Percentiles rank a stretch among this genome's conserved stretches.
Conservation (phyloP, 2,888 invertebrate genomes). For the Orchesella flavescens region DNA sequence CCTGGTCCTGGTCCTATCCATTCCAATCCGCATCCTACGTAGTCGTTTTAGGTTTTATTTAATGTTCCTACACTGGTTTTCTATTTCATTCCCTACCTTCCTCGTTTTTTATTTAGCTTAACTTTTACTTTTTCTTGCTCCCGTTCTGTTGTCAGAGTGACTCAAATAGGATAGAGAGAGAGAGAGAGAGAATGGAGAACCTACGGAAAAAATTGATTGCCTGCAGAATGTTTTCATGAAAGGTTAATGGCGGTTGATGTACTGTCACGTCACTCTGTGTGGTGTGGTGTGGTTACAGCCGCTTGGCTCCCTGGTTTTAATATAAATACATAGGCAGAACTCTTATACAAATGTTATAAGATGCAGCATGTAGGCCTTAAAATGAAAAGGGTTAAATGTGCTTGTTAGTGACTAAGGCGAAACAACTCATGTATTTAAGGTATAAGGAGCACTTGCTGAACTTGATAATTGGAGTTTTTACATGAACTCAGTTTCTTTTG, state of each 20-base stretch:
- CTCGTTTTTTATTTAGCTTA: neutral
- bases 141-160: neutral
- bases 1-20: neutral
- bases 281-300: conserved; percentile 56
- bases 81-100: conserved; percentile 20
- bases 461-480: too few relatives aligned
- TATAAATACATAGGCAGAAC: neutral
- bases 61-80: conserved; percentile 23
- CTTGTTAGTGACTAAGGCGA: too few relatives aligned
- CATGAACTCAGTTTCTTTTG: too few relatives aligned
- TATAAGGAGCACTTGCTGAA: too few relatives aligned
- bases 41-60: neutral
- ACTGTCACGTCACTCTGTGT: conserved; percentile 17
- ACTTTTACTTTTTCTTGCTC: neutral
- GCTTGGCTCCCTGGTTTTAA: conserved; percentile 32
- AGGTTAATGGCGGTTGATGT: conserved; percentile 53
- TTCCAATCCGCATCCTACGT: too few relatives aligned
- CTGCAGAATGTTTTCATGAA: conserved; percentile 37
- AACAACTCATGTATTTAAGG: too few relatives aligned
- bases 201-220: neutral
- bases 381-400: too few relatives aligned
- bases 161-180: too few relatives aligned
- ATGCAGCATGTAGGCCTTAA: too few relatives aligned
- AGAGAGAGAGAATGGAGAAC: neutral
- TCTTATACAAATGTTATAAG: too few relatives aligned